phyloP scores from a whole-genome alignment of 2,888 invertebrate genomes.

The Xestia xanthographa region DNA sequence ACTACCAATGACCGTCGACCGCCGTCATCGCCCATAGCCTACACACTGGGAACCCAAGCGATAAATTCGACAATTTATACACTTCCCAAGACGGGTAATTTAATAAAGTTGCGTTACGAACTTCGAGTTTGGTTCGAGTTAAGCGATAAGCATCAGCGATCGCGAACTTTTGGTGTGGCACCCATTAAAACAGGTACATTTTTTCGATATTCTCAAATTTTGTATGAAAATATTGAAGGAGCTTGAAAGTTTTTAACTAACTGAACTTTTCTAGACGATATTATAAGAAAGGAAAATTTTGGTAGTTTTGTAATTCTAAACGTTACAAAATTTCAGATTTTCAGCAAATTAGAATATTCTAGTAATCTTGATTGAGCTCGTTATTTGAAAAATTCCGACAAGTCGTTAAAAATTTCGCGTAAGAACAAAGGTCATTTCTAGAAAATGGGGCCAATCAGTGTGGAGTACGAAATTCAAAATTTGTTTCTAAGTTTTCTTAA shows the following conservation, averaged over 20 bases:
- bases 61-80: constrained; percentile 83
- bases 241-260: constrained; percentile 25
- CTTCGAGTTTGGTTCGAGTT: constrained; percentile 54
- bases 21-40: constrained; percentile 58
- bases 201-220: constrained; percentile 31
- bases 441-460: constrained; percentile 29
- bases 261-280: constrained; percentile 3
- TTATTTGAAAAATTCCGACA: not conserved
- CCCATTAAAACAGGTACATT: constrained; percentile 9
- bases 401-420: constrained; percentile 1
- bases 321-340: not conserved
- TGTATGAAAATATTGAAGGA: constrained; percentile 16
- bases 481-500: constrained; percentile 28
- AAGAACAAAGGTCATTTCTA: not conserved
- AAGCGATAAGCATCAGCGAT: constrained; percentile 60
- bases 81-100: constrained; percentile 79
- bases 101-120: constrained; percentile 78
- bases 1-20: constrained; percentile 66
- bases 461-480: constrained; percentile 10
- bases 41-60: constrained; percentile 65
- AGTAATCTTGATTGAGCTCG: constrained; percentile 24
- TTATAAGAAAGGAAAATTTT: constrained; percentile 6
- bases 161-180: constrained; percentile 20
- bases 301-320: not conserved
- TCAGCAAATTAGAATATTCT: not conserved